Conservation (phyloP, 2,113 vertebrate species). For the Malurus elegans region DNA sequence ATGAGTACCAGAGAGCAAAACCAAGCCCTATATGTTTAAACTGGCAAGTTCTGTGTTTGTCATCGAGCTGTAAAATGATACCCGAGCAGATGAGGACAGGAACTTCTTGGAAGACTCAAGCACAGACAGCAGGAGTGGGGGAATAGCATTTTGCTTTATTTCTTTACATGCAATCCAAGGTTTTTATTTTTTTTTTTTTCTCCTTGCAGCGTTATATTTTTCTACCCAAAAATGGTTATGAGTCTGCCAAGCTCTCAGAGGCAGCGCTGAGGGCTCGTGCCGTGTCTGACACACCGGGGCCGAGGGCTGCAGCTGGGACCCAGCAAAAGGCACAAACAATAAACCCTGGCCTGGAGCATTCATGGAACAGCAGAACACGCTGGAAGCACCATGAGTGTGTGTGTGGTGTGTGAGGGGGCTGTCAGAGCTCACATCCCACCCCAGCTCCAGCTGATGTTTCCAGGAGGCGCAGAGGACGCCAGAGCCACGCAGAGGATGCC, state of each 20-base stretch:
- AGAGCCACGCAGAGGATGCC: not conserved
- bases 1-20: not conserved
- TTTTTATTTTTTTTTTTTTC: not conserved
- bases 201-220: conserved; percentile 18
- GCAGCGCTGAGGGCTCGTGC: not conserved
- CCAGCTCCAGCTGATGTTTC: not conserved
- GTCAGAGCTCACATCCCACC: not conserved
- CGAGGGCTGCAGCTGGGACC: not conserved
- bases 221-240: conserved; percentile 46
- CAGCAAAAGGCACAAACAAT: not conserved
- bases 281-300: not conserved
- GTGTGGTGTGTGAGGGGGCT: not conserved
- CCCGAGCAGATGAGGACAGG: conserved; percentile 58
- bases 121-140: conserved; percentile 60
- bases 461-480: not conserved
- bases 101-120: conserved; percentile 60
- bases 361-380: not conserved
- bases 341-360: not conserved
- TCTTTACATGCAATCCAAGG: conserved; percentile 59
- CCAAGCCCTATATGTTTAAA: conserved; percentile 46
- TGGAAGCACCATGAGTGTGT: not conserved
- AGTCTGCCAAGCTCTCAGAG: conserved; percentile 29
- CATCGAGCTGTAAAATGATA: conserved; percentile 57
- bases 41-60: conserved; percentile 59
- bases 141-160: conserved; percentile 59